phyloP scores from a whole-genome alignment of 2,888 invertebrate genomes.

The Eulithis testata region DNA sequence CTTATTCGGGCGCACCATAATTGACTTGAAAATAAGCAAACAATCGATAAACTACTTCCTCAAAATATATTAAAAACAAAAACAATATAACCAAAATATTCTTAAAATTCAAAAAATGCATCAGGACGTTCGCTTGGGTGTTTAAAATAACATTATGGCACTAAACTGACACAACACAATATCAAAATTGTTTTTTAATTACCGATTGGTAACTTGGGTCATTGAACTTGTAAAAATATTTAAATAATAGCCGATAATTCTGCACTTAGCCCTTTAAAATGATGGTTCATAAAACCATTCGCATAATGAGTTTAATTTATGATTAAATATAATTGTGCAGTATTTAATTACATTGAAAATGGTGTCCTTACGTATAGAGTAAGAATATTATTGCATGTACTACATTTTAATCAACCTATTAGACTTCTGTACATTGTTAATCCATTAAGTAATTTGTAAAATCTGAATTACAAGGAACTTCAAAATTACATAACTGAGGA shows the following conservation, averaged over 20 bases:
- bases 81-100: slow-evolving; percentile 45
- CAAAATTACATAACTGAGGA: slow-evolving; percentile 6
- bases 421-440: slow-evolving; percentile 23
- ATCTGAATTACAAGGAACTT: slow-evolving; percentile 15
- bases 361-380: slow-evolving; percentile 60
- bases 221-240: slow-evolving; percentile 15
- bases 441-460: slow-evolving; percentile 8
- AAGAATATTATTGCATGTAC: slow-evolving; percentile 42
- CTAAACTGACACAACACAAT: slow-evolving; percentile 22
- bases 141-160: slow-evolving; percentile 38
- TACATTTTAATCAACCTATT: slow-evolving; percentile 16
- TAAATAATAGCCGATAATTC: slow-evolving; percentile 1
- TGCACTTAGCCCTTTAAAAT: slow-evolving; percentile 22
- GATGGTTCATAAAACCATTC: slow-evolving; percentile 35
- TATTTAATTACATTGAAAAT: slow-evolving; percentile 77
- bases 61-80: slow-evolving; percentile 48
- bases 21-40: slow-evolving; percentile 68
- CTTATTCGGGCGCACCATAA: slow-evolving; percentile 77
- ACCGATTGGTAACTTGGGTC: slow-evolving; percentile 34
- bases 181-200: slow-evolving; percentile 20
- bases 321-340: slow-evolving; percentile 76
- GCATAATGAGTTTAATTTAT: slow-evolving; percentile 54
- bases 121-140: slow-evolving; percentile 12
- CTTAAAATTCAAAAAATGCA: slow-evolving; percentile 22
- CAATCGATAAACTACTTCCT: slow-evolving; percentile 43